phyloP scores from a whole-genome alignment of 2,113 vertebrate genomes.

The Colinus virginianus region DNA sequence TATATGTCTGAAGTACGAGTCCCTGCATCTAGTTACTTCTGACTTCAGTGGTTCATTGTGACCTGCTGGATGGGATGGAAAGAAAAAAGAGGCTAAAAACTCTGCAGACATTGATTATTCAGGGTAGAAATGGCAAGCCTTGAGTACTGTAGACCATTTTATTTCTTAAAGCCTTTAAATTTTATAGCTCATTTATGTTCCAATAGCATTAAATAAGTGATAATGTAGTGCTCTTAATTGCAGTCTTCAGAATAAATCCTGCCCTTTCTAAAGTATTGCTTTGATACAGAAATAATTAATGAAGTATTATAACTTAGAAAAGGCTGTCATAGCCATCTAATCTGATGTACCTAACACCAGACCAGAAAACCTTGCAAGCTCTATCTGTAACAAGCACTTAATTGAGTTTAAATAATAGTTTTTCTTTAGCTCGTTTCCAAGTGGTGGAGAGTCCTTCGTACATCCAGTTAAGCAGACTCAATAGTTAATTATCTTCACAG shows the following conservation, averaged over 20 bases:
- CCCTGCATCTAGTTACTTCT: background rate
- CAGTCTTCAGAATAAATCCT: conserved; percentile 37
- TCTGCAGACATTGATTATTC: background rate
- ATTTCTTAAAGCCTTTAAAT: conserved; percentile 35
- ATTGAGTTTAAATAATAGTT: conserved; percentile 40
- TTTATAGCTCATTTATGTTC: conserved; percentile 46
- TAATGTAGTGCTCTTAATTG: conserved; percentile 56
- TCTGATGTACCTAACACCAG: background rate
- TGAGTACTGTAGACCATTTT: background rate
- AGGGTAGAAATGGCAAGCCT: background rate
- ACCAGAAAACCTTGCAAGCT: conserved; percentile 9
- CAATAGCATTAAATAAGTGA: conserved; percentile 31
- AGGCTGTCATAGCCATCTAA: background rate
- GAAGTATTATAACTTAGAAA: conserved; percentile 36
- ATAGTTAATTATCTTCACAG: conserved; percentile 19
- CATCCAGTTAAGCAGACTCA: background rate
- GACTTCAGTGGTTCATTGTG: background rate
- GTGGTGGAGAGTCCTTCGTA: background rate
- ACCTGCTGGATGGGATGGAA: background rate
- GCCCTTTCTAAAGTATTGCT: conserved; percentile 15
- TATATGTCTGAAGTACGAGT: background rate
- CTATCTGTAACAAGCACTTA: background rate
- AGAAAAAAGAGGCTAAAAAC: background rate
- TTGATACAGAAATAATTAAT: conserved; percentile 50
- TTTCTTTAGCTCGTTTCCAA: conserved; percentile 36